Evolutionary conservation across 2,888 invertebrate genomes (phyloP).

Genomic region (Crematogaster levior): DNA sequence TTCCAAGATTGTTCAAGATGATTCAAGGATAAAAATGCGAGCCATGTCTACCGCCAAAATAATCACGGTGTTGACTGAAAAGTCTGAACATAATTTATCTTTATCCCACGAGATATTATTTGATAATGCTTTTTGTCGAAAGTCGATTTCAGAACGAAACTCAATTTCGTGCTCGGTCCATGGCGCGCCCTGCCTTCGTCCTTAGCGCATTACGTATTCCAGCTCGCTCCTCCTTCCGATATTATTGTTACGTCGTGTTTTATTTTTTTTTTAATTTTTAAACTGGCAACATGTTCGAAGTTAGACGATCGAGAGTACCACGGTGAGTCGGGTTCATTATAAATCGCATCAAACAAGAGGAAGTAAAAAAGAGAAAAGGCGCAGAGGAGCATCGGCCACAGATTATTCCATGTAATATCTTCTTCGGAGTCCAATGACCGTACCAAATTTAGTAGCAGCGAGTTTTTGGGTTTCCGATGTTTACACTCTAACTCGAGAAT

Average conservation of each 20-base stretch:
- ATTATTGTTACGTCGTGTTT: conserved; percentile 67
- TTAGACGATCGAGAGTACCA: conserved; percentile 77
- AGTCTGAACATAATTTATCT: conserved; percentile 43
- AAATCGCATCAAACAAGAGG: conserved; percentile 82
- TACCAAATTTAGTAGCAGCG: conserved; percentile 46
- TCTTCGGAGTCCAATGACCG: conserved; percentile 69
- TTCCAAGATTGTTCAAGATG: not conserved
- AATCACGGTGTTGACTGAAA: not conserved
- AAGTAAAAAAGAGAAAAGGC: conserved; percentile 61
- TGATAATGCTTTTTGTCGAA: conserved; percentile 56
- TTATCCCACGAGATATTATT: conserved; percentile 36
- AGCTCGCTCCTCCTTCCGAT: conserved; percentile 67
- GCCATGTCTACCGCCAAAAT: not conserved
- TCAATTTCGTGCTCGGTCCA: conserved; percentile 71
- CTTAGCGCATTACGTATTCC: conserved; percentile 74
- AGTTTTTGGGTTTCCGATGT: conserved; percentile 11
- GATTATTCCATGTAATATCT: conserved; percentile 83
- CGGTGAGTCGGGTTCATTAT: conserved; percentile 84
- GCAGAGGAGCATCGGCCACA: conserved; percentile 76
- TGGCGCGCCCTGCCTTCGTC: conserved; percentile 61
- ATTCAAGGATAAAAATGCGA: not conserved
- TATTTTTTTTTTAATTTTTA: conserved; percentile 59
- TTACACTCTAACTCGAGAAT: not conserved
- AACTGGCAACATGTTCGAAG: conserved; percentile 60
- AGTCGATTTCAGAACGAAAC: conserved; percentile 71